Percentiles rank a stretch among this genome's conserved stretches.
Conservation (phyloP, 2,113 vertebrate genomes). For the Dermatemys mawii region DNA sequence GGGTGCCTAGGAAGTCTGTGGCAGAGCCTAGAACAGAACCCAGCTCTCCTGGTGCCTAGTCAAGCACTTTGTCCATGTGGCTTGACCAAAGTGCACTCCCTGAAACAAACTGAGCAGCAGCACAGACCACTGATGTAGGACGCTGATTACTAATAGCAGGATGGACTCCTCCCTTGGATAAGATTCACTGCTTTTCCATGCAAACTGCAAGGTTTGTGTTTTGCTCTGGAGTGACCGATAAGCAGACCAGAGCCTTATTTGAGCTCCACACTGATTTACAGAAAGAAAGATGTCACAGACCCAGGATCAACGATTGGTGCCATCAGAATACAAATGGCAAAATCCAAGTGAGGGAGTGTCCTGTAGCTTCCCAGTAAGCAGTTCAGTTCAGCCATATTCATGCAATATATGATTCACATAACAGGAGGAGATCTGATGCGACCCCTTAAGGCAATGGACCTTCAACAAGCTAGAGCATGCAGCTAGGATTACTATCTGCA, state of each 20-base stretch:
- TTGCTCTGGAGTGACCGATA: not conserved
- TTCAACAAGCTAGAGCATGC: not conserved
- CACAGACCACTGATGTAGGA: not conserved
- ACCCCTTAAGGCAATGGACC: not conserved
- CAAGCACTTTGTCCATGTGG: not conserved
- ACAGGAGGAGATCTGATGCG: not conserved
- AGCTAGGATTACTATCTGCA: constrained; percentile 38
- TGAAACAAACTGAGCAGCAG: not conserved
- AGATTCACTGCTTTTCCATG: not conserved
- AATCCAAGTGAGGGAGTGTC: not conserved
- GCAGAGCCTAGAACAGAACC: not conserved
- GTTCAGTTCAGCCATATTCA: not conserved
- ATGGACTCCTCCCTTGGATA: not conserved
- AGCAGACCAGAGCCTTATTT: not conserved
- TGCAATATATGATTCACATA: not conserved
- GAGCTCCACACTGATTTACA: not conserved
- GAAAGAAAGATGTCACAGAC: not conserved
- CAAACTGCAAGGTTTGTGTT: rapidly evolving
- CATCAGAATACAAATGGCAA: not conserved
- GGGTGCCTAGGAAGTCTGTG: not conserved
- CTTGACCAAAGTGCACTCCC: not conserved
- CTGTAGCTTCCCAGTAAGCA: too few species aligned
- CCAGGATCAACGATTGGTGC: not conserved
- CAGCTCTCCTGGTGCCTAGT: not conserved
- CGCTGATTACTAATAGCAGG: not conserved